phyloP scores from a whole-genome alignment of 2,888 invertebrate species.

The Cheilosia variabilis region DNA sequence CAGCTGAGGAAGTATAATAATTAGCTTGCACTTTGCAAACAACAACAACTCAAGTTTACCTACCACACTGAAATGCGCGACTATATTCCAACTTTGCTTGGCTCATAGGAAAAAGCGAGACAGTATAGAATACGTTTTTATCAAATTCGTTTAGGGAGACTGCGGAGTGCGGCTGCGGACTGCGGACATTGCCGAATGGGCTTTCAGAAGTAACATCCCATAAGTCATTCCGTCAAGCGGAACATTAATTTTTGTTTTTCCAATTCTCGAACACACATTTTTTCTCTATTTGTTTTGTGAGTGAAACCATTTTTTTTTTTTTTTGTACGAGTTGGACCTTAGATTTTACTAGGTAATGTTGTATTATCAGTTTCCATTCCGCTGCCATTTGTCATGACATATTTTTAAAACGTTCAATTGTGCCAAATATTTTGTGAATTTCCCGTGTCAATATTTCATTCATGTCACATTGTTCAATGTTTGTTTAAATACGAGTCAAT shows the following conservation, averaged over 20 bases:
- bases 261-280: neutral
- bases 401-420: slow-evolving; percentile 2
- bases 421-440: slow-evolving; percentile 1
- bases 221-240: neutral
- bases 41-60: too few relatives aligned
- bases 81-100: neutral
- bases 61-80: neutral
- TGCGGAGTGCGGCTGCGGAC: neutral
- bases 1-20: too few relatives aligned
- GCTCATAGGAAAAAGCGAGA: neutral
- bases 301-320: neutral
- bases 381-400: slow-evolving; percentile 4
- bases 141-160: neutral
- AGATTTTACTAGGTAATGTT: neutral
- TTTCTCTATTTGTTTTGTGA: slow-evolving; percentile 3
- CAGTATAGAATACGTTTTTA: neutral
- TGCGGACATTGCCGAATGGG: neutral
- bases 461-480: slow-evolving; percentile 8
- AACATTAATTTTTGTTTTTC: neutral
- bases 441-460: slow-evolving; percentile 2
- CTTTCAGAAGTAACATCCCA: neutral
- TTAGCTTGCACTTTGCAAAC: too few relatives aligned
- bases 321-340: neutral
- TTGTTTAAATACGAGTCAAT: neutral
- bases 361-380: neutral